Conservation (phyloP, 2,888 invertebrate species). For the Tubulanus polymorphus region DNA sequence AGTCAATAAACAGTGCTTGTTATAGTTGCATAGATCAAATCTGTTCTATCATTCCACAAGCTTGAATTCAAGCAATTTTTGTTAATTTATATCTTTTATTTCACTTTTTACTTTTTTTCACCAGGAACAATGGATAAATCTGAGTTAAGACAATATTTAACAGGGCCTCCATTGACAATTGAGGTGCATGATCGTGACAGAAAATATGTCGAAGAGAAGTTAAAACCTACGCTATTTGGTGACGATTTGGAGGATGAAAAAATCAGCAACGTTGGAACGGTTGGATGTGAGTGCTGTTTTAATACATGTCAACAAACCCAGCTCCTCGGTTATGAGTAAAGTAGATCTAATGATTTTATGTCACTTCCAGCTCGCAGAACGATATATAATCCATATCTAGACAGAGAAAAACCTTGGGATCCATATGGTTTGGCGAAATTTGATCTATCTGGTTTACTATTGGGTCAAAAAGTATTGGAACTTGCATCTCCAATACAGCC, state of each 20-base stretch:
- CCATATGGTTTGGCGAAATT: conserved; percentile 47
- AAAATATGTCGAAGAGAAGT: conserved; percentile 30
- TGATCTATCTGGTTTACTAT: conserved; percentile 44
- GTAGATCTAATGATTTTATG: too few relatives aligned
- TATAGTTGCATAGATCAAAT: too few relatives aligned
- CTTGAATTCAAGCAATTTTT: not conserved
- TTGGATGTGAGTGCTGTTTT: conserved; percentile 38
- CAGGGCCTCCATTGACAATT: conserved; percentile 46
- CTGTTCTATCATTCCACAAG: too few relatives aligned
- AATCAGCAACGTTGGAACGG: conserved; percentile 50
- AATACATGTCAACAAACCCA: too few relatives aligned
- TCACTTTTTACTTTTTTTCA: too few relatives aligned
- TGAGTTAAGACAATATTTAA: conserved; percentile 43
- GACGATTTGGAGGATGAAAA: conserved; percentile 52
- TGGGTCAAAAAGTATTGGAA: conserved; percentile 43
- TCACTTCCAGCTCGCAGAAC: conserved; percentile 38
- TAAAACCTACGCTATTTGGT: conserved; percentile 47
- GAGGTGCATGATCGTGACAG: conserved; percentile 52
- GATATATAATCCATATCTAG: conserved; percentile 44
- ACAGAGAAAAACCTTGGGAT: conserved; percentile 47
- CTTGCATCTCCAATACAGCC: conserved; percentile 43
- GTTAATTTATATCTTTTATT: not conserved
- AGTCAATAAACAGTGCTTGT: too few relatives aligned
- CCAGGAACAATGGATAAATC: conserved; percentile 40
- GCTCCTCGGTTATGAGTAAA: too few relatives aligned